phyloP scores from a whole-genome alignment of 2,888 invertebrate genomes.

The Cartodere bifasciata region DNA sequence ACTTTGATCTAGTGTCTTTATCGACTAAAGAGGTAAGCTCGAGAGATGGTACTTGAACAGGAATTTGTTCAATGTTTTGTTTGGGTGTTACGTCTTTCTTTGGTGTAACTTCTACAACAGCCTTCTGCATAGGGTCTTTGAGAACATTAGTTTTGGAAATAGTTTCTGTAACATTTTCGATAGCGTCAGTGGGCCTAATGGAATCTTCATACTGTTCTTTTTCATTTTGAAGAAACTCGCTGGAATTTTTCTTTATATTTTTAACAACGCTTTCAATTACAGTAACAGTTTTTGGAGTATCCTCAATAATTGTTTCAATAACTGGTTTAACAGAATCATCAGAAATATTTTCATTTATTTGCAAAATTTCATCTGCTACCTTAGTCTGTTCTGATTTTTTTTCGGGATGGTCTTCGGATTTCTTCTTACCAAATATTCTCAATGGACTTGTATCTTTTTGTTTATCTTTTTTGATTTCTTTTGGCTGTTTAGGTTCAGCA shows the following conservation, averaged over 20 bases:
- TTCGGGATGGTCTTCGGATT: background rate
- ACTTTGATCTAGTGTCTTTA: background rate
- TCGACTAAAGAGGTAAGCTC: too few species aligned
- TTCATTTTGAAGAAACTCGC: background rate
- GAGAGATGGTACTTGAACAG: too few species aligned
- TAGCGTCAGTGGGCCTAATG: too few species aligned
- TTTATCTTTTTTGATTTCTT: conserved; percentile 1
- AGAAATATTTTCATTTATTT: conserved; percentile 14
- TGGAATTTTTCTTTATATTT: too few species aligned
- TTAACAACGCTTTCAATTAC: too few species aligned
- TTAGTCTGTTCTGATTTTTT: too few species aligned
- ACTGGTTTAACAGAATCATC: too few species aligned
- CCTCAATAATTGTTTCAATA: too few species aligned
- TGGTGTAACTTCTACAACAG: background rate
- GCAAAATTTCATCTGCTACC: conserved; percentile 10
- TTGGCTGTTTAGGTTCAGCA: background rate
- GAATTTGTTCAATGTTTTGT: conserved; percentile 17
- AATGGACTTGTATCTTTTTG: too few species aligned
- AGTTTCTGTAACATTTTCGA: too few species aligned
- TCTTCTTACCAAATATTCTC: background rate
- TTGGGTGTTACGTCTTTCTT: conserved; percentile 13
- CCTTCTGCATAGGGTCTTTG: conserved; percentile 4
- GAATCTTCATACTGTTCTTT: conserved; percentile 1
- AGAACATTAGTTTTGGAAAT: too few species aligned
- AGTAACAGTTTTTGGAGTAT: too few species aligned